These are phyloP conservation scores for Rhynchophorus ferrugineus DNA, from an alignment of 1,140 invertebrate genomes.

Conservation along the genomic window DNA sequence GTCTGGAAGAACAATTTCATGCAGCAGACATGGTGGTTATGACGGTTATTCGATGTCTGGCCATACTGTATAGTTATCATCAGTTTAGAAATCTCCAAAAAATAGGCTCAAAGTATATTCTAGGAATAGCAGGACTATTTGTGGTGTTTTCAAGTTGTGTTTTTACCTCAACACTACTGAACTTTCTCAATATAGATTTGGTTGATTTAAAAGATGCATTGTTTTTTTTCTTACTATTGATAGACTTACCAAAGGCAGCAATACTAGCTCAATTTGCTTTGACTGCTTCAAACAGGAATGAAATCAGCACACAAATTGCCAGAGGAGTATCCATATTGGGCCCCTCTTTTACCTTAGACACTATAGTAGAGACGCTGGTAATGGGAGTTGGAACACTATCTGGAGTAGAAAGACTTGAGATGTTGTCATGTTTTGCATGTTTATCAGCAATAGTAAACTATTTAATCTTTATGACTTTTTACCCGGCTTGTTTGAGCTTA, in stretches of 20 bases:
- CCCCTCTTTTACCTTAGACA: constrained; percentile 67
- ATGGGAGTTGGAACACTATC: constrained; percentile 74
- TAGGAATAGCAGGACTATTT: constrained; percentile 80
- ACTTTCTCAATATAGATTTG: constrained; percentile 27
- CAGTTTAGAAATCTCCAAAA: constrained; percentile 86
- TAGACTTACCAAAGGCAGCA: constrained; percentile 68
- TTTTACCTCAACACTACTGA: constrained; percentile 30
- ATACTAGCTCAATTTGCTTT: constrained; percentile 64
- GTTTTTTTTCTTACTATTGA: constrained; percentile 45
- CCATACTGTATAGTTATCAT: constrained; percentile 86
- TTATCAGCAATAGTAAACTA: constrained; percentile 33
- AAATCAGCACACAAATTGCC: constrained; percentile 58
- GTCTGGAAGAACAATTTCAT: constrained; percentile 59
- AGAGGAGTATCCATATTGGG: constrained; percentile 66
- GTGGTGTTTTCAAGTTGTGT: constrained; percentile 71
- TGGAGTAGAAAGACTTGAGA: constrained; percentile 36
- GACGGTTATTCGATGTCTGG: constrained; percentile 83
- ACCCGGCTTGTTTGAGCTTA: constrained; percentile 32
- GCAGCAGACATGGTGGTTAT: constrained; percentile 81
- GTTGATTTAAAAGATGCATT: constrained; percentile 31
- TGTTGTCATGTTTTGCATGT: constrained; percentile 31
- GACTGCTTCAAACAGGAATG: constrained; percentile 52
- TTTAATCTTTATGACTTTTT: constrained; percentile 34
- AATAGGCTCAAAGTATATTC: constrained; percentile 86
- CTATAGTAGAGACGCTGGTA: constrained; percentile 64